Conservation (phyloP, 2,113 vertebrate genomes). For the Tautogolabrus adspersus region DNA sequence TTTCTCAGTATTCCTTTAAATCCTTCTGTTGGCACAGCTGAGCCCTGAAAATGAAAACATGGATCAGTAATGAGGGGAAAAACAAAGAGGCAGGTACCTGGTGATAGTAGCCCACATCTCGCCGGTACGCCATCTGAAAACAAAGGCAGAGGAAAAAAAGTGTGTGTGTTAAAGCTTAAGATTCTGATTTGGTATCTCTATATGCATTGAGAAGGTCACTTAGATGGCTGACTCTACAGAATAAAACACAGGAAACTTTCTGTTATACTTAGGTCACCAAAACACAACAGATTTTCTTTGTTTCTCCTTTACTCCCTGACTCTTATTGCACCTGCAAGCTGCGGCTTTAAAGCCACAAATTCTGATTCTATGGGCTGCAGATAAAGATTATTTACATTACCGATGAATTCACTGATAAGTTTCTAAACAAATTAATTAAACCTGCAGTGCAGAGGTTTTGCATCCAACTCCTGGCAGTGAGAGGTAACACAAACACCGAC, state of each 20-base stretch:
- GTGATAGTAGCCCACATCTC: slow-evolving; percentile 85
- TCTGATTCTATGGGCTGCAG: background rate
- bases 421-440: background rate
- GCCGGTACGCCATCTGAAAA: slow-evolving; percentile 83
- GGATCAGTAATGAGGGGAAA: slow-evolving; percentile 48
- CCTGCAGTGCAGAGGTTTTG: background rate
- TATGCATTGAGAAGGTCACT: background rate
- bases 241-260: slow-evolving; percentile 1
- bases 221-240: background rate
- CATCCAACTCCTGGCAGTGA: background rate
- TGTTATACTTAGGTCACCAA: background rate
- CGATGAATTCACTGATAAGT: background rate
- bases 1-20: slow-evolving; percentile 45
- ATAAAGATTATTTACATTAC: background rate
- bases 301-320: background rate
- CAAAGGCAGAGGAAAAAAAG: slow-evolving; percentile 22
- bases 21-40: slow-evolving; percentile 45
- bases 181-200: background rate
- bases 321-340: background rate
- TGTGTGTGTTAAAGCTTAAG: background rate
- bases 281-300: background rate
- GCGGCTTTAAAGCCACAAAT: background rate
- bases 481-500: background rate
- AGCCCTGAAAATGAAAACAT: slow-evolving; percentile 54
- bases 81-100: slow-evolving; percentile 78